Conservation (phyloP, 2,113 vertebrate species). For the Aspidoscelis tigris region DNA sequence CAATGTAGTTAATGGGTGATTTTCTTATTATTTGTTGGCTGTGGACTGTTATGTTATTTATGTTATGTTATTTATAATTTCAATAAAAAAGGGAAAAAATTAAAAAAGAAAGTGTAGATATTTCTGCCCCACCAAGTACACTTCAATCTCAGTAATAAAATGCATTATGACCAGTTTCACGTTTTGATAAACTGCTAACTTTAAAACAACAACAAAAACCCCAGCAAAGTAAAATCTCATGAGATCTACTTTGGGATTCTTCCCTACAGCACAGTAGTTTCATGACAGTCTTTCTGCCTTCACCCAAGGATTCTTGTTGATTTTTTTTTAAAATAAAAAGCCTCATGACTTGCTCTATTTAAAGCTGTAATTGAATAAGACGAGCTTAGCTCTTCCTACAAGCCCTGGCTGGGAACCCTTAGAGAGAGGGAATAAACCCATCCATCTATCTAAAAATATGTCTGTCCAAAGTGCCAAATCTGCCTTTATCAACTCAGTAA, state of each 20-base stretch:
- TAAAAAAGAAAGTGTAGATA: neutral
- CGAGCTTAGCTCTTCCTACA: neutral
- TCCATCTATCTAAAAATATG: neutral
- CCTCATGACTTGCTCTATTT: conserved; percentile 15
- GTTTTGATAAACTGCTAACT: neutral
- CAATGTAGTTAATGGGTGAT: too few relatives aligned
- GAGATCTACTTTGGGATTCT: neutral
- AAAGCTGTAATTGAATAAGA: conserved; percentile 23
- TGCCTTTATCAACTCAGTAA: neutral
- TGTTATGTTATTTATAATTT: too few relatives aligned
- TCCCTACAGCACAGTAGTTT: neutral
- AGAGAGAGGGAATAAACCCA: too few relatives aligned
- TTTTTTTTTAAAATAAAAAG: neutral
- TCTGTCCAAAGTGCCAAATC: neutral
- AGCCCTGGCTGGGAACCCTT: neutral
- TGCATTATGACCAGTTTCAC: neutral
- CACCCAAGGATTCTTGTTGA: neutral
- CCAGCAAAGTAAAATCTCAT: neutral
- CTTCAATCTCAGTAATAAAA: neutral
- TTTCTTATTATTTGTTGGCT: too few relatives aligned
- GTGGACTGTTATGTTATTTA: too few relatives aligned
- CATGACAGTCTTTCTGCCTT: neutral
- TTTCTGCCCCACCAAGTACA: neutral
- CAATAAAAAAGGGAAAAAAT: too few relatives aligned
- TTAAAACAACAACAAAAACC: too few relatives aligned